A percentile compares a stretch with the other conserved stretches of the same genome.
Evolutionary conservation across 2,113 vertebrate species (phyloP).

Genomic region (Grammomys surdaster): DNA sequence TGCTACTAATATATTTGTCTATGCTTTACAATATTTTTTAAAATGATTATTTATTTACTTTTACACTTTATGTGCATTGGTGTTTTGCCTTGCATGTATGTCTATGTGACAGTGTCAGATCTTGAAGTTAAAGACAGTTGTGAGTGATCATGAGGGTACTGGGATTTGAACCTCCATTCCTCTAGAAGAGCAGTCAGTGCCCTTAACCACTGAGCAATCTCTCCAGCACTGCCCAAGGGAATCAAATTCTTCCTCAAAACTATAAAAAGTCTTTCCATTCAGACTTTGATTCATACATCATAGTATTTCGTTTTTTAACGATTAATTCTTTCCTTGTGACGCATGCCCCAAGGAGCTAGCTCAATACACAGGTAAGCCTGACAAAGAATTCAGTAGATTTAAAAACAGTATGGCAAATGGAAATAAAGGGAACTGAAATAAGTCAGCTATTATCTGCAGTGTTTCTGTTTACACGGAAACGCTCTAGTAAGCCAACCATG

Average conservation of each 20-base stretch:
- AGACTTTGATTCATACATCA: not conserved
- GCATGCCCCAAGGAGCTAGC: not conserved
- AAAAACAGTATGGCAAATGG: not conserved
- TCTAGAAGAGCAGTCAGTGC: no score
- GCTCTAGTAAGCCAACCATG: not conserved
- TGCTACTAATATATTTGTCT: not conserved
- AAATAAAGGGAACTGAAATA: not conserved
- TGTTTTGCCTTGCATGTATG: no score
- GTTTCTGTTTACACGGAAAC: not conserved
- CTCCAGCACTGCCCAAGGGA: not conserved
- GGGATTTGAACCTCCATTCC: no score
- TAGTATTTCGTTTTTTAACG: not conserved
- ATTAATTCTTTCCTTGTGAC: not conserved
- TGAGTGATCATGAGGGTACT: no score
- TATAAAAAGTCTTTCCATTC: not conserved
- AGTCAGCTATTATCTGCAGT: not conserved
- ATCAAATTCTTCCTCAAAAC: slow-evolving; percentile 18
- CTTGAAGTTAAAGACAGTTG: no score
- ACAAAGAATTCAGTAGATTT: not conserved
- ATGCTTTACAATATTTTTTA: not conserved
- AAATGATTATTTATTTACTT: no score
- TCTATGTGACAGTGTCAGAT: no score
- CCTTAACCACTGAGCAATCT: no score
- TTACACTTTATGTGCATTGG: no score
- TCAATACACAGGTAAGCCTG: not conserved